phyloP scores from a whole-genome alignment of 1,140 invertebrate species.

The Bombus cullumanus region DNA sequence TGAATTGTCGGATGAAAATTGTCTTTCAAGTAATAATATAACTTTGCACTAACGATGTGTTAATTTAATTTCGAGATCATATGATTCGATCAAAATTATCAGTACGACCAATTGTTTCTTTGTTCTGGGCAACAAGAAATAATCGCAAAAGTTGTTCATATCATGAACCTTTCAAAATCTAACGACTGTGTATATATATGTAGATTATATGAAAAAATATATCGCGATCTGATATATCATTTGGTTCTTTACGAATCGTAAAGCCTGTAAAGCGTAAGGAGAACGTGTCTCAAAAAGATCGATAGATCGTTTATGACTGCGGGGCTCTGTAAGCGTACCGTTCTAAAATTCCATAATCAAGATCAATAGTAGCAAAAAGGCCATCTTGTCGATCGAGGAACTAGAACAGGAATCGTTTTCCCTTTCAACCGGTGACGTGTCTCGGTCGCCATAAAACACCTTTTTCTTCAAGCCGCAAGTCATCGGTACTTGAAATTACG shows the following conservation, averaged over 20 bases:
- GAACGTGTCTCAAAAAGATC: slow-evolving; percentile 21
- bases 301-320: slow-evolving; percentile 8
- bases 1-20: background rate
- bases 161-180: too few species aligned
- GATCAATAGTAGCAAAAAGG: slow-evolving; percentile 20
- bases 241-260: background rate
- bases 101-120: background rate
- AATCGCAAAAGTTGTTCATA: too few species aligned
- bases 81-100: background rate
- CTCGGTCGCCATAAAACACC: background rate
- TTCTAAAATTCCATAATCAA: slow-evolving; percentile 48
- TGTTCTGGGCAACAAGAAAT: too few species aligned
- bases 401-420: slow-evolving; percentile 3
- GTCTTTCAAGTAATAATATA: background rate
- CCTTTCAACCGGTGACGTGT: slow-evolving; percentile 35
- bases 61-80: too few species aligned
- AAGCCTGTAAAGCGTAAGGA: background rate
- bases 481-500: background rate
- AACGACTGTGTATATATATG: too few species aligned
- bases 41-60: background rate
- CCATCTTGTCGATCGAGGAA: background rate
- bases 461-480: background rate
- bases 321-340: background rate
- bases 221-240: background rate
- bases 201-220: too few species aligned